These are phyloP conservation scores for Leptatherina wallacei DNA, from an alignment of 2,797 vertebrate genomes.

Conservation along the genomic window DNA sequence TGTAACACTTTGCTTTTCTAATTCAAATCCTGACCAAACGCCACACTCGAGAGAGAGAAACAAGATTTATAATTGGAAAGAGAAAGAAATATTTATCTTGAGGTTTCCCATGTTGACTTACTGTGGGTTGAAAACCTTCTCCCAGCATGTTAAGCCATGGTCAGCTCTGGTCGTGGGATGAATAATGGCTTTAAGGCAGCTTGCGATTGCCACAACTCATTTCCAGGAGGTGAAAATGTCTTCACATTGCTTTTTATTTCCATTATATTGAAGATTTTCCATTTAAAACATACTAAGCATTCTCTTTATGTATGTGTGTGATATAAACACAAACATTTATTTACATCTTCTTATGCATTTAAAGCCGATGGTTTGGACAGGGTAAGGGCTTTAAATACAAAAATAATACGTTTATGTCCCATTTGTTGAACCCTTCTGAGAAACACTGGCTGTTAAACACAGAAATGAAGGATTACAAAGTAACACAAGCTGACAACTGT, in stretches of 20 bases:
- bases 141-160: conserved; percentile 10
- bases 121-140: conserved; percentile 18
- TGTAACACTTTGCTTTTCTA: conserved; percentile 1
- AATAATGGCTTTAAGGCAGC: conserved; percentile 18
- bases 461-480: background rate
- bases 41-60: background rate
- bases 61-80: background rate
- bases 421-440: background rate
- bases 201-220: conserved; percentile 7
- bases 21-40: background rate
- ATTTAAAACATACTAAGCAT: background rate
- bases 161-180: conserved; percentile 17
- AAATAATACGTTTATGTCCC: background rate
- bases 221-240: conserved; percentile 22
- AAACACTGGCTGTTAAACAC: background rate
- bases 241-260: conserved; percentile 11
- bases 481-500: background rate
- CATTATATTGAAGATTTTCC: conserved; percentile 11
- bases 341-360: too few species aligned
- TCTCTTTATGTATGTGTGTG: background rate
- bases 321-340: too few species aligned
- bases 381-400: too few species aligned
- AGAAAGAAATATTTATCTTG: background rate
- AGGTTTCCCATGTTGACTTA: background rate
- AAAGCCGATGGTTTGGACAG: too few species aligned